Percentiles rank a stretch among this genome's conserved stretches.
Conservation (phyloP, 2,888 invertebrate genomes). For the Diloba caeruleocephala region DNA sequence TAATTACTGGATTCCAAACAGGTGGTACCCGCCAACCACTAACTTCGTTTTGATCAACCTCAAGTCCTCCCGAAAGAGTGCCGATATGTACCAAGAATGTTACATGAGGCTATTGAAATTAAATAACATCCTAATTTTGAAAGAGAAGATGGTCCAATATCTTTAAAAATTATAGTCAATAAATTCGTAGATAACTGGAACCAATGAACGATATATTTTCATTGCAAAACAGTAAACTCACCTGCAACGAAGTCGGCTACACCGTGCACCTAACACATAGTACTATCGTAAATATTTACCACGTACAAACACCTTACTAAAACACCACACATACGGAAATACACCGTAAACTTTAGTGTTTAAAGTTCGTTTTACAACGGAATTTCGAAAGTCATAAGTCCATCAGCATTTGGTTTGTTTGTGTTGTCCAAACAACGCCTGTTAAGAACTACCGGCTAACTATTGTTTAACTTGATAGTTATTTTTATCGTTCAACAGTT, state of each 20-base stretch:
- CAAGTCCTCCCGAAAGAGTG: too few relatives aligned
- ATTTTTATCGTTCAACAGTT: constrained; percentile 66
- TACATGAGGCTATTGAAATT: too few relatives aligned
- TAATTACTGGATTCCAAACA: too few relatives aligned
- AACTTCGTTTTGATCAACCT: too few relatives aligned
- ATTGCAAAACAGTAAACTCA: constrained; percentile 58
- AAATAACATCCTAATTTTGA: too few relatives aligned
- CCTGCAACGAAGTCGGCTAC: constrained; percentile 54
- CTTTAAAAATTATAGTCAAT: too few relatives aligned
- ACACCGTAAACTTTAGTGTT: constrained; percentile 27
- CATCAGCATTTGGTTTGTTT: constrained; percentile 57
- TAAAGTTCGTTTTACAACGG: constrained; percentile 46
- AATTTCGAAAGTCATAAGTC: constrained; percentile 52
- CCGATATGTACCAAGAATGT: too few relatives aligned
- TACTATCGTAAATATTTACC: constrained; percentile 66
- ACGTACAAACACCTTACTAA: constrained; percentile 64
- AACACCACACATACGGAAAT: constrained; percentile 44
- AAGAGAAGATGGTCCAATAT: too few relatives aligned
- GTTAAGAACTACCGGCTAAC: constrained; percentile 65
- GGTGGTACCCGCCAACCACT: too few relatives aligned
- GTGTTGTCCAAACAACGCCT: constrained; percentile 61
- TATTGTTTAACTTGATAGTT: constrained; percentile 72
- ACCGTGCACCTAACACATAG: constrained; percentile 44
- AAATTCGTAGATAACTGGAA: constrained; percentile 18
- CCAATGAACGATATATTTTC: constrained; percentile 30